Percentiles rank a stretch among this genome's conserved stretches.
These are phyloP conservation scores for Schizaphis graminum DNA, from an alignment of 2,888 invertebrate genomes.

Conservation along the genomic window DNA sequence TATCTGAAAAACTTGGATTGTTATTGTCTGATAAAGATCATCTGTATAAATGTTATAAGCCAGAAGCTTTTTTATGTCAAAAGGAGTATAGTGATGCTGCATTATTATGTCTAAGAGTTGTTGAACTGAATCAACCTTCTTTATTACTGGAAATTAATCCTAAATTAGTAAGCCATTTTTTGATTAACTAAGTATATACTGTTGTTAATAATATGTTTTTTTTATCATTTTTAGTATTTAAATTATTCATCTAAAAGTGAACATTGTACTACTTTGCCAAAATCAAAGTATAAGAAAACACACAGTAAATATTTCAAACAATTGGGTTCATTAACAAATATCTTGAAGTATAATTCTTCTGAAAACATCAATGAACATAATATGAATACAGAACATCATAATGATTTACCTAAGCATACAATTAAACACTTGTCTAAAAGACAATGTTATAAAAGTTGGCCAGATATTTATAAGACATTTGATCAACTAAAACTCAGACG, in stretches of 20 bases:
- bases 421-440: conserved; percentile 17
- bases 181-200: background rate
- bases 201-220: background rate
- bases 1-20: conserved; percentile 76
- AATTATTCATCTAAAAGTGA: conserved; percentile 33
- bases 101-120: conserved; percentile 76
- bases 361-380: background rate
- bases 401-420: conserved; percentile 8
- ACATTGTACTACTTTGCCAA: conserved; percentile 42
- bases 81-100: conserved; percentile 76
- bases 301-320: conserved; percentile 7
- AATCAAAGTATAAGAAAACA: conserved; percentile 13
- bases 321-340: conserved; percentile 3
- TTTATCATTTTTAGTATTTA: conserved; percentile 46
- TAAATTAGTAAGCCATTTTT: conserved; percentile 71
- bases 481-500: conserved; percentile 20
- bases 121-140: conserved; percentile 77
- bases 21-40: conserved; percentile 77
- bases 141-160: conserved; percentile 77
- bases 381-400: background rate
- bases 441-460: conserved; percentile 54
- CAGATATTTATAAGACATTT: conserved; percentile 38
- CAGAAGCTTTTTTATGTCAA: conserved; percentile 76
- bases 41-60: conserved; percentile 75
- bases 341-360: background rate